Evolutionary conservation across 2,888 invertebrate genomes (phyloP).

Genomic region (Neuroscelio doddi): DNA sequence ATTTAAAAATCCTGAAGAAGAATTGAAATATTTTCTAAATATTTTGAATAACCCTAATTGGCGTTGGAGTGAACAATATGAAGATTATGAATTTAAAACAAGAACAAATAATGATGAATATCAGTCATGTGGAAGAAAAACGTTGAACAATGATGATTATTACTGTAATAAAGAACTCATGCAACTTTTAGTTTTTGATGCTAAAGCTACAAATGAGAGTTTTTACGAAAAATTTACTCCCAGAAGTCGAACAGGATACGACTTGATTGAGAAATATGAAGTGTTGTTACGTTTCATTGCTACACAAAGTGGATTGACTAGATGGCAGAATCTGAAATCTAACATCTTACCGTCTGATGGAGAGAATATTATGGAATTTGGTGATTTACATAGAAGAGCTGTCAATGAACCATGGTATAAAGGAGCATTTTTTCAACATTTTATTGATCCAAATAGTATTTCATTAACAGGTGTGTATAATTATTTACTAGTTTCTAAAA

Average conservation of each 20-base stretch:
- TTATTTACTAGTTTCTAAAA: too few relatives aligned
- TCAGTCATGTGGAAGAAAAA: constrained; percentile 65
- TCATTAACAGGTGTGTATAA: constrained; percentile 61
- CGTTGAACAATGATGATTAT: constrained; percentile 80
- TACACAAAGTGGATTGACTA: constrained; percentile 90
- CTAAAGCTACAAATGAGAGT: constrained; percentile 79
- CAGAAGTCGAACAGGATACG: constrained; percentile 31
- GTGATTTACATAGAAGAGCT: constrained; percentile 82
- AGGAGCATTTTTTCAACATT: constrained; percentile 89
- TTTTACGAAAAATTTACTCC: constrained; percentile 63
- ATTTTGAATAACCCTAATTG: constrained; percentile 77
- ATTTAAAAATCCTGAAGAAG: constrained; percentile 82
- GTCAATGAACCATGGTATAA: constrained; percentile 95
- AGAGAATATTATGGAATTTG: constrained; percentile 80
- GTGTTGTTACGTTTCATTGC: constrained; percentile 87
- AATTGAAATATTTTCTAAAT: constrained; percentile 82
- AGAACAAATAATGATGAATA: too few relatives aligned
- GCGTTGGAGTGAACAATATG: constrained; percentile 79
- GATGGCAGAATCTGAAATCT: constrained; percentile 79
- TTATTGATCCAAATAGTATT: constrained; percentile 78
- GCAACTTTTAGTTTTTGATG: constrained; percentile 90
- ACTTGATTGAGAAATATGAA: constrained; percentile 79
- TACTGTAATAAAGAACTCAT: constrained; percentile 90
- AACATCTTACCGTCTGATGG: constrained; percentile 72
- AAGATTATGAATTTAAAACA: too few relatives aligned